Percentiles rank a stretch among this genome's conserved stretches.
These are phyloP conservation scores for Pristionchus maxplancki DNA, from an alignment of 2,888 invertebrate species.

Conservation along the genomic window DNA sequence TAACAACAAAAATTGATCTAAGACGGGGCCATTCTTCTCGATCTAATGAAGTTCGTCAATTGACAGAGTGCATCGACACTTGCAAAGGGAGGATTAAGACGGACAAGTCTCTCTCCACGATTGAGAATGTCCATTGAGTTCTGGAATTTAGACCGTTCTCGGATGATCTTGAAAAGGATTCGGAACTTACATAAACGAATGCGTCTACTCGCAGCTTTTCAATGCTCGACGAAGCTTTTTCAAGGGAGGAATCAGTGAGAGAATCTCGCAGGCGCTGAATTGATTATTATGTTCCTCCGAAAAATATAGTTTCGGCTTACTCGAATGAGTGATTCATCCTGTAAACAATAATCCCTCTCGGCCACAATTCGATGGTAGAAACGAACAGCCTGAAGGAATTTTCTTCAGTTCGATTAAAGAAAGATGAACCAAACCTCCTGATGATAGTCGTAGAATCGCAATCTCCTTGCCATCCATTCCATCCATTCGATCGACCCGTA, in stretches of 20 bases:
- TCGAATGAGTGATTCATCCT: not conserved
- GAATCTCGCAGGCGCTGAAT: not conserved
- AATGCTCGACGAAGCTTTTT: not conserved
- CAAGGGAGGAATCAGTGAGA: not conserved
- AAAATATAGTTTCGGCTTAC: not conserved
- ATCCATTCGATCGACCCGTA: slow-evolving; percentile 10
- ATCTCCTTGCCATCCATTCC: not conserved
- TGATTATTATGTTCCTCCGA: not conserved
- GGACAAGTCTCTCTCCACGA: not conserved
- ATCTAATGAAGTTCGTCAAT: not conserved
- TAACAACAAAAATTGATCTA: not conserved
- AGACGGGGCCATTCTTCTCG: not conserved
- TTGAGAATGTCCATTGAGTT: not conserved
- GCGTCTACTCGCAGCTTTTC: not conserved
- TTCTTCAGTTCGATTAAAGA: not conserved
- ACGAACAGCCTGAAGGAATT: not conserved
- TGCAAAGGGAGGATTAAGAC: not conserved
- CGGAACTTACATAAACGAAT: not conserved
- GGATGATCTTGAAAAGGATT: not conserved
- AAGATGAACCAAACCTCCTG: not conserved
- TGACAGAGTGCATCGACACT: not conserved
- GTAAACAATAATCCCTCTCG: slow-evolving; percentile 1
- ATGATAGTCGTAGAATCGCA: not conserved
- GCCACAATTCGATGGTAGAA: slow-evolving; percentile 8
- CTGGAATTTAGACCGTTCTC: not conserved